Evolutionary conservation across 2,113 vertebrate species (phyloP), one percentile per base, ranked within the genome.

Genomic region (Rhynchomys soricoides): DNA sequence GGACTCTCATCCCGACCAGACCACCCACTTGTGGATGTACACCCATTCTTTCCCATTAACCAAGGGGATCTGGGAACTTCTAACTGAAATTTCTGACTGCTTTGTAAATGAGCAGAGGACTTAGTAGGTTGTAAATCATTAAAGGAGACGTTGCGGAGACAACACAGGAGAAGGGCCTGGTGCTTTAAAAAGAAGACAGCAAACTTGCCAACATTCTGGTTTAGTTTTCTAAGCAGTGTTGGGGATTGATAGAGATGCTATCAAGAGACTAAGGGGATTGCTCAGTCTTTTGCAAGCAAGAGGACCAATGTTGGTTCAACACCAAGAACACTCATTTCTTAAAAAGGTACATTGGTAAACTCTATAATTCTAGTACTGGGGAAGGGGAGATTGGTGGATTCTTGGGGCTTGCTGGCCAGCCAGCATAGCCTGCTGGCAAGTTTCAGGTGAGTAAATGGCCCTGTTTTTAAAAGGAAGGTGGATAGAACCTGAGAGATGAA

Each of bases 81-180:
- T 57, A 74, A 96, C 70, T 91, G 55, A 92, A 94, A 97, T 86
- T 93, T 19, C 34, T 86, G 34, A 71, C 12, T 92, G 64, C 73
- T 94, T 79, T 94, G 15, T 82, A 79, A 79, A 66, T 93, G n/a
- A 91, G 81, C 26, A 64, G 26, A 75, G 62, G 7, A 70, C 64
- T 66, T 55, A 90, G 40, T 45, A 0, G 71, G 64, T 59, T 37
- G 62, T 26, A 86, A 91, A 95, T 89, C 22, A 79, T 24, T 45
- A 93, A 92, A 90, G 31, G 90, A n/a, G 22, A 91, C 93, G 52
- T 26, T 75, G 55, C 15, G 13, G 66, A 78, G 48, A 85, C 3
- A 83, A 11, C 73, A 13, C 48, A 73, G 64, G 22, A 96, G 22
- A 86, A 79, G 10, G 75, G 89, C 86, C 9, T 74, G 81, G 55